These are phyloP conservation scores for Colinus virginianus DNA, from an alignment of 2,113 vertebrate species.

Conservation along the genomic window DNA sequence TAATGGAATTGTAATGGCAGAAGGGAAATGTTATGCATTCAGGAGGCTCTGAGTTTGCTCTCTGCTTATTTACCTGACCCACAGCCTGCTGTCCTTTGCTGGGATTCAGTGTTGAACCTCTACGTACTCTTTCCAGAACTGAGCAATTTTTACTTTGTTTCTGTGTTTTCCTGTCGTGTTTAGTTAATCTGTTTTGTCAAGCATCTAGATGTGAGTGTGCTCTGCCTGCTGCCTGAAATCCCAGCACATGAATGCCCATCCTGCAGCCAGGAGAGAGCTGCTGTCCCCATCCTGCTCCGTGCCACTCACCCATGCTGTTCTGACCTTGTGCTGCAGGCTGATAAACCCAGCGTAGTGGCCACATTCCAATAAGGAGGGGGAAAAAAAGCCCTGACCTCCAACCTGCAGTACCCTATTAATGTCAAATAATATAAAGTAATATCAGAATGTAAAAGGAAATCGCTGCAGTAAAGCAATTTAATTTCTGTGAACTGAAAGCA, in stretches of 20 bases:
- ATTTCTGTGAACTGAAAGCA: slow-evolving; percentile 57
- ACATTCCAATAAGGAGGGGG: neutral
- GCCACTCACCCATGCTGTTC: neutral
- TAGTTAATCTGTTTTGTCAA: neutral
- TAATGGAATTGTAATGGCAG: neutral
- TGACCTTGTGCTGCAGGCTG: slow-evolving; percentile 55
- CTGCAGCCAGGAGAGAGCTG: neutral
- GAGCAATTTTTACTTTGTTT: no score
- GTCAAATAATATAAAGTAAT: slow-evolving; percentile 58
- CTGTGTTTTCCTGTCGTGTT: neutral
- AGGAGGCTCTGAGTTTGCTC: neutral
- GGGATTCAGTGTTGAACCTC: neutral
- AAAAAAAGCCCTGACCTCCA: neutral
- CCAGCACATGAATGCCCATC: neutral
- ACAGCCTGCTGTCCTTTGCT: no score
- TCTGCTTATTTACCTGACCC: neutral
- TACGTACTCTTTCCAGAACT: neutral
- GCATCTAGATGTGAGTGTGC: neutral
- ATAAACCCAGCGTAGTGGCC: neutral
- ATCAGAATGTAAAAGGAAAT: slow-evolving; percentile 55
- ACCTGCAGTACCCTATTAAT: slow-evolving; percentile 5
- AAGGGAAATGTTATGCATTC: neutral
- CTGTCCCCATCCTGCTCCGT: neutral
- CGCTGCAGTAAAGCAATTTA: slow-evolving; percentile 59
- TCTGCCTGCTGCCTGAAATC: neutral